A percentile compares a stretch with the other conserved stretches of the same genome.
Evolutionary conservation across 2,888 invertebrate species (phyloP).

Genomic region (Drosophila algonquin): DNA sequence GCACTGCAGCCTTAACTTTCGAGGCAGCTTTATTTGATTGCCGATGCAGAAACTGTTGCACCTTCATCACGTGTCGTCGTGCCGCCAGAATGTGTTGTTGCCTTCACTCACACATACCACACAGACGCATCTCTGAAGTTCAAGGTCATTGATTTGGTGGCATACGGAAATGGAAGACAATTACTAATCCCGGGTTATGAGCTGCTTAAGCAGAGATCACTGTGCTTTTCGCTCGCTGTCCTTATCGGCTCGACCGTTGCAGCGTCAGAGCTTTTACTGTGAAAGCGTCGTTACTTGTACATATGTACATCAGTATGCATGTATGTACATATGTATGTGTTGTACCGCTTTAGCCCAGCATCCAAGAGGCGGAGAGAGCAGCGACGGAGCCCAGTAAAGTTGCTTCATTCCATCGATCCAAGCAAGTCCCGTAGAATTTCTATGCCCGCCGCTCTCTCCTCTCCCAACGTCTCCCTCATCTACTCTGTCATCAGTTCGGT

Average conservation of each 20-base stretch:
- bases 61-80: constrained; percentile 34
- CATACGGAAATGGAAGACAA: constrained; percentile 16
- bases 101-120: constrained; percentile 27
- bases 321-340: constrained; percentile 5
- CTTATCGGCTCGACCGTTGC: constrained; percentile 13
- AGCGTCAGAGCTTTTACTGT: not conserved
- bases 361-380: not conserved
- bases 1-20: constrained; percentile 19
- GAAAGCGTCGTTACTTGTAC: not conserved
- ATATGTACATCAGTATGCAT: constrained; percentile 8
- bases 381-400: constrained; percentile 15
- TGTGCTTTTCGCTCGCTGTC: constrained; percentile 8
- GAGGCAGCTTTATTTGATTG: constrained; percentile 38
- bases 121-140: constrained; percentile 55
- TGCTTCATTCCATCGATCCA: constrained; percentile 37
- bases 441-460: constrained; percentile 6
- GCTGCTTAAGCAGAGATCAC: not conserved
- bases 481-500: constrained; percentile 29
- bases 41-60: constrained; percentile 61
- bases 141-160: constrained; percentile 66
- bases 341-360: constrained; percentile 20
- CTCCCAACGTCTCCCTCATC: constrained; percentile 16
- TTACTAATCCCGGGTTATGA: not conserved
- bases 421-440: constrained; percentile 4
- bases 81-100: constrained; percentile 19